Evolutionary conservation across 2,113 vertebrate species (phyloP), one percentile per base, ranked within the genome.

Genomic region (Lycocorax pyrrhopterus): DNA sequence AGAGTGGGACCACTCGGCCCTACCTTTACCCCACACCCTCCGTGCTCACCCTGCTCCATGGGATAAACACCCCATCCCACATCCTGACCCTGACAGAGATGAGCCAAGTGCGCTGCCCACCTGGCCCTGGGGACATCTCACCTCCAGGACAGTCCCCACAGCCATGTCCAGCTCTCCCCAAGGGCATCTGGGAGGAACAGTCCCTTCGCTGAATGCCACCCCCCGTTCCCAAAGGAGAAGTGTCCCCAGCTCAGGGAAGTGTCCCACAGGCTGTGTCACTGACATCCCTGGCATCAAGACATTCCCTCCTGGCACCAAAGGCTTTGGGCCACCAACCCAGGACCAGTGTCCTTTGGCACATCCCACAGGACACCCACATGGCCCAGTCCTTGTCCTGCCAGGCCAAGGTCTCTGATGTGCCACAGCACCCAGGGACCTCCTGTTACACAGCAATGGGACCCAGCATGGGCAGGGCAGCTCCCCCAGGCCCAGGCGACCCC

Each of bases 121-220:
- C 52, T 39, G 23, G 41, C 13, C 37, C 29, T 53, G 46, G 22
- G 16, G 58, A 59, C 39, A 46, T 7, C 32, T 35, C 35, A 21
- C 25, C 35, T 23, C 23, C 1, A 33, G 47, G 51, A 53, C 29
- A 51, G 29, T 13, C 29, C 2, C 5, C 16, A 55, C 41, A 29
- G 13, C 68, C 0, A 0, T 33, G 60, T 10, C 18, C 74, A n/a
- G 15, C 35, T 17, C 52, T 80, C 66, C 66, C 29, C 0, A 2
- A 15, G 41, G 43, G 13, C 30, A 77, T 16, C 27, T 8, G 4
- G 13, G 37, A 20, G 7, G 6, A 2, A n/a, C 62, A 47, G 4
- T 27, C 58, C 47, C 39, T 56, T 20, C 52, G 16, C 27, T 26
- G 27, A n/a, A 30, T 82, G 52, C 27, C 35, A 17, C 18, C 2